Evolutionary conservation across 2,113 vertebrate species (phyloP).

Genomic region (Nesoenas mayeri): DNA sequence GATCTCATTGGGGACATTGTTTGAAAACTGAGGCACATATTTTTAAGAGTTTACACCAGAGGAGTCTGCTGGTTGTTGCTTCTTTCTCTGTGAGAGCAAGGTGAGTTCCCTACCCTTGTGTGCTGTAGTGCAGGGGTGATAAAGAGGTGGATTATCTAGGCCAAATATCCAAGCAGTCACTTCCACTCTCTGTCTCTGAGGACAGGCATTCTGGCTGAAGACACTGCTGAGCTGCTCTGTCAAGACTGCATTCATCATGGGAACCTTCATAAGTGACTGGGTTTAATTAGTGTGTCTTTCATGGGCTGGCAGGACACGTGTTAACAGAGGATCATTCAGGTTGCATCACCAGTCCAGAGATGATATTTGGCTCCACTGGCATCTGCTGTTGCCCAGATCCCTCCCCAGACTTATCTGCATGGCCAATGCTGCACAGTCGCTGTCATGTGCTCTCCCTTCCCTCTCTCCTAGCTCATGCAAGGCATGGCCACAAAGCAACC

Average conservation of each 20-base stretch:
- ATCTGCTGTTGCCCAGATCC: neutral
- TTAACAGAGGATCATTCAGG: neutral
- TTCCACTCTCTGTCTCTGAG: neutral
- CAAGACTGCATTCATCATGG: neutral
- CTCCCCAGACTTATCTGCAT: neutral
- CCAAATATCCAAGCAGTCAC: neutral
- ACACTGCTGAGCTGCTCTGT: neutral
- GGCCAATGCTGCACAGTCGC: accelerated
- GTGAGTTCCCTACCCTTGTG: neutral
- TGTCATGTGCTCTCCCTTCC: neutral
- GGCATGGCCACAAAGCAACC: conserved; percentile 42
- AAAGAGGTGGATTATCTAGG: neutral
- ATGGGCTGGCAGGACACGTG: neutral
- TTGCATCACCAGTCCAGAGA: neutral
- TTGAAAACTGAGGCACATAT: neutral
- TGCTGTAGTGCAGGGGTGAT: neutral
- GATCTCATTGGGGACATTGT: neutral
- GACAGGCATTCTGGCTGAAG: neutral
- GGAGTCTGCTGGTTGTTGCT: neutral
- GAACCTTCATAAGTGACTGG: neutral
- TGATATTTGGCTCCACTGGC: accelerated
- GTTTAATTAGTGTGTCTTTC: neutral
- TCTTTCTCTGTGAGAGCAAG: neutral
- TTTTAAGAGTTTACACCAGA: neutral
- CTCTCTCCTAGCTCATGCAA: neutral